These are phyloP conservation scores for Trigoniulus corallinus DNA, from an alignment of 1,140 invertebrate species.

Conservation along the genomic window DNA sequence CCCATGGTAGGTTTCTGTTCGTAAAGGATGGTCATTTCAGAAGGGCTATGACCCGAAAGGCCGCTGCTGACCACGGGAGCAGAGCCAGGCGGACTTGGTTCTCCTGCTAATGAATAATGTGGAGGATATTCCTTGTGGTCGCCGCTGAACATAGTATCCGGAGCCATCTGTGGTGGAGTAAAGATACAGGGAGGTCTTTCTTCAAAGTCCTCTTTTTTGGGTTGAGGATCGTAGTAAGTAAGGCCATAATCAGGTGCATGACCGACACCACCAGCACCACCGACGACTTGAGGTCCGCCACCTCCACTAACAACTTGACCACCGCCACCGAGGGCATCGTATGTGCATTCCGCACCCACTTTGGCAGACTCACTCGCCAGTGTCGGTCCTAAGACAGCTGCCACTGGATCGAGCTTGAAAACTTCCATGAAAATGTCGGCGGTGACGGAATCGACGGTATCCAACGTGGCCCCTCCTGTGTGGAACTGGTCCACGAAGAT, in stretches of 20 bases:
- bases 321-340: no score
- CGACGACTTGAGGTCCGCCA: not conserved
- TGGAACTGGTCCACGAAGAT: no score
- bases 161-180: not conserved
- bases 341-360: no score
- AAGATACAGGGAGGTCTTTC: slow-evolving; percentile 5
- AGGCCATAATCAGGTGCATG: not conserved
- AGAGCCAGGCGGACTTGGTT: slow-evolving; percentile 6
- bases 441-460: no score
- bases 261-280: not conserved
- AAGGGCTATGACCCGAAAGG: not conserved
- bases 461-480: no score
- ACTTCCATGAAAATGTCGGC: not conserved
- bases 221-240: not conserved
- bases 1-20: not conserved
- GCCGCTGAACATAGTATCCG: not conserved
- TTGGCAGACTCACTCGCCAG: not conserved
- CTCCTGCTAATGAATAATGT: slow-evolving; percentile 3
- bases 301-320: not conserved
- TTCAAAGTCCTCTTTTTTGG: slow-evolving; percentile 7
- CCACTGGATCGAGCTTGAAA: not conserved
- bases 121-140: slow-evolving; percentile 1
- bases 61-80: slow-evolving; percentile 7
- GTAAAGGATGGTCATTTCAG: slow-evolving; percentile 1
- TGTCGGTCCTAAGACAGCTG: no score